phyloP scores from a whole-genome alignment of 2,888 invertebrate species.

The Ophion ventricosus region DNA sequence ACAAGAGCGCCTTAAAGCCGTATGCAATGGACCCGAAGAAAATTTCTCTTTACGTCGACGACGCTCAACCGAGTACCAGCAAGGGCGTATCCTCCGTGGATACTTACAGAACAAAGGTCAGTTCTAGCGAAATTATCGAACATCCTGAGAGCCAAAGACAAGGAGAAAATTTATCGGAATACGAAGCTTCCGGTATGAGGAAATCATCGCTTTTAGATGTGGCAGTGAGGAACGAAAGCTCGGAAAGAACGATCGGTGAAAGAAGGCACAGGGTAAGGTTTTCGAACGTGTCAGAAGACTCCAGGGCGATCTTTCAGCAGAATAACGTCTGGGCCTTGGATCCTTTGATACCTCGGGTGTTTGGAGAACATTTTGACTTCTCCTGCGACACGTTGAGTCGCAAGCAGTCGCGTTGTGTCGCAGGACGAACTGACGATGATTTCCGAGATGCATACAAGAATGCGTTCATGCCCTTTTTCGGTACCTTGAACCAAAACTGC shows the following conservation, averaged over 20 bases:
- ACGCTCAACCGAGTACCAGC: conserved; percentile 37
- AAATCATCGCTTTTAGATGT: conserved; percentile 54
- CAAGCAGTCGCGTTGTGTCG: neutral
- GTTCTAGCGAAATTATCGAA: conserved; percentile 32
- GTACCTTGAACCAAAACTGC: neutral
- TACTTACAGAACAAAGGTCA: conserved; percentile 43
- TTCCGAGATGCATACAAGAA: too few relatives aligned
- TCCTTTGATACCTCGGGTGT: conserved; percentile 8
- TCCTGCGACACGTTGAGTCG: neutral
- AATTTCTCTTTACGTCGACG: conserved; percentile 31
- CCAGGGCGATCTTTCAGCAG: neutral
- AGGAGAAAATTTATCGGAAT: conserved; percentile 4
- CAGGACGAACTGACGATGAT: neutral
- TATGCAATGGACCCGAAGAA: neutral
- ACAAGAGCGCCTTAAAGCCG: conserved; percentile 9
- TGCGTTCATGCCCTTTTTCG: conserved; percentile 11
- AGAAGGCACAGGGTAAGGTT: neutral
- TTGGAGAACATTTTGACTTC: neutral
- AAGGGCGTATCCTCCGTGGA: conserved; percentile 35
- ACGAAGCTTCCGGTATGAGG: conserved; percentile 1
- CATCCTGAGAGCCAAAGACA: conserved; percentile 1
- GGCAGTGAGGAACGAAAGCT: conserved; percentile 10
- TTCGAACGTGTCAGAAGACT: neutral
- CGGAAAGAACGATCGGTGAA: neutral
- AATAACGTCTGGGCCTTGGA: neutral